Percentiles rank a stretch among this genome's conserved stretches.
Evolutionary conservation across 2,113 vertebrate species (phyloP).

Genomic region (Apaloderma vittatum): DNA sequence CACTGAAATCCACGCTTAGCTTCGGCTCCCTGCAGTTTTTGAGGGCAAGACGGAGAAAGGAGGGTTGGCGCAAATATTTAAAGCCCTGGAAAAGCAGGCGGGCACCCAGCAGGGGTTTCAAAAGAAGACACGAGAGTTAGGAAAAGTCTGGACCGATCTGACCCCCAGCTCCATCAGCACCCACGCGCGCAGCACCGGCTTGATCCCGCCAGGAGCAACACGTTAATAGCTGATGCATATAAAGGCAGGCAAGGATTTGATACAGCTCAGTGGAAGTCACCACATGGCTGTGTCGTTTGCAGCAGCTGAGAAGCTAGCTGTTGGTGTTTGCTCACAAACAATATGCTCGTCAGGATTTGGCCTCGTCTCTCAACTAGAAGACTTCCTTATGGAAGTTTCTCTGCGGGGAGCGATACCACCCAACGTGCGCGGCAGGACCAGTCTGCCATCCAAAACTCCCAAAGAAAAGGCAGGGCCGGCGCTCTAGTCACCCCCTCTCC

Average conservation of each 20-base stretch:
- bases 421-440: not conserved
- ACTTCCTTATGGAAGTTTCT: slow-evolving; percentile 56
- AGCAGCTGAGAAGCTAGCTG: slow-evolving; percentile 59
- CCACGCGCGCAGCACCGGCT: not conserved
- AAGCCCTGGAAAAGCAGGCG: not conserved
- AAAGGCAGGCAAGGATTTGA: not conserved
- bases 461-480: not conserved
- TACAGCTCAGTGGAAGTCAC: not conserved
- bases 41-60: not conserved
- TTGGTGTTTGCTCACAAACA: slow-evolving; percentile 63
- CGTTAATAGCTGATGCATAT: not conserved
- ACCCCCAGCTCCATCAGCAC: not conserved
- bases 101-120: not conserved
- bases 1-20: rapidly evolving
- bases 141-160: not conserved
- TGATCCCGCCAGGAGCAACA: rapidly evolving
- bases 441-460: slow-evolving; percentile 11
- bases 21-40: rapidly evolving
- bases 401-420: not conserved
- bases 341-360: slow-evolving; percentile 58
- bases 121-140: rapidly evolving
- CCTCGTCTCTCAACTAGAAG: slow-evolving; percentile 55
- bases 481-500: not conserved
- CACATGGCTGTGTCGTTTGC: slow-evolving; percentile 34
- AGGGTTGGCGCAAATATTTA: not conserved